phyloP scores from a whole-genome alignment of 2,113 vertebrate species.

The Strigops habroptila region DNA sequence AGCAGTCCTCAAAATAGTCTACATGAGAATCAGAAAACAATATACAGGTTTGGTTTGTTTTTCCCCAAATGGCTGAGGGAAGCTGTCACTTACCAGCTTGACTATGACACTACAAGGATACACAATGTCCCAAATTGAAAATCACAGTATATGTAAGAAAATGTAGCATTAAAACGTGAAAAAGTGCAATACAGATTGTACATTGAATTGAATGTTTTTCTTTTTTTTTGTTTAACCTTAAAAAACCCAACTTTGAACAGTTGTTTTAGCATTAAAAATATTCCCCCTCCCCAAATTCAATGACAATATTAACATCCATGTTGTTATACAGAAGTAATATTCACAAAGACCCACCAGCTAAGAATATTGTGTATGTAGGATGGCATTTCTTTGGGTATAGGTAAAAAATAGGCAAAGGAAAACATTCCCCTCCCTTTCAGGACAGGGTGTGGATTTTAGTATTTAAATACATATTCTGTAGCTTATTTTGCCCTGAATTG shows the following conservation, averaged over 20 bases:
- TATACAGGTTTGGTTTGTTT: constrained; percentile 57
- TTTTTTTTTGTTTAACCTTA: constrained; percentile 69
- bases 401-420: constrained; percentile 64
- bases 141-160: constrained; percentile 92
- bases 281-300: constrained; percentile 70
- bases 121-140: constrained; percentile 85
- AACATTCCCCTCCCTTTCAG: constrained; percentile 56
- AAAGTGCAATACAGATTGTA: constrained; percentile 97
- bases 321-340: constrained; percentile 80
- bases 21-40: constrained; percentile 71
- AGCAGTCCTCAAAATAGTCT: constrained; percentile 78
- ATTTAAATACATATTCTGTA: constrained; percentile 14
- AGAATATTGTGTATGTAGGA: constrained; percentile 74
- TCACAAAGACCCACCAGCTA: constrained; percentile 78
- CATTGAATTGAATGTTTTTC: constrained; percentile 75
- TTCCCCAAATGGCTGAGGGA: constrained; percentile 60
- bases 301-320: constrained; percentile 86
- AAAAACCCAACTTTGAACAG: constrained; percentile 76
- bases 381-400: constrained; percentile 85
- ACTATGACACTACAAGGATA: constrained; percentile 84
- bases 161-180: constrained; percentile 86
- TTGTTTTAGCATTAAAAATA: constrained; percentile 82
- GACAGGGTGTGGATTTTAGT: neutral
- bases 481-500: constrained; percentile 35
- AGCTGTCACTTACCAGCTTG: constrained; percentile 78